Base-by-base conservation (phyloP, 2,888 invertebrate species). In the Cyclophora albipunctata region DNA sequence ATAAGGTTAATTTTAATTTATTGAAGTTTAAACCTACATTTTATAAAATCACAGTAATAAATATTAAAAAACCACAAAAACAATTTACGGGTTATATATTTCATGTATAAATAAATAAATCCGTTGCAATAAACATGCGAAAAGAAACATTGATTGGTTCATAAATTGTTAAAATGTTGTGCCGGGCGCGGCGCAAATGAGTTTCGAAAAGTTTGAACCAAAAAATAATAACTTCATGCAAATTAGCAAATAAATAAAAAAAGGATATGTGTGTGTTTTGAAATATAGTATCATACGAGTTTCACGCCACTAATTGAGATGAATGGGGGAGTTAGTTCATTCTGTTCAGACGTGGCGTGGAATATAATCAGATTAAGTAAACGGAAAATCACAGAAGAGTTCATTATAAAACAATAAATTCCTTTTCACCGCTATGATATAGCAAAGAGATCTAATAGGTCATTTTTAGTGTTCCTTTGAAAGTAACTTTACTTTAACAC, bases 91-190 rank as follows among this genome's bases (percentile, higher is more conserved):
- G 65, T 73, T 69, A 76, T 75, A 69, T 77, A 69, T 68, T 64
- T 61, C 65, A 77, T 73, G 79, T 75, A 77, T 79, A 50, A 79
- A 80, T 78, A 80, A 83, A 83, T 81, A 81, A 81, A 78, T 70
- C 71, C 68, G 73, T 72, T 68, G 68, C 73, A 80, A 84, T 81
- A 82, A 81, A 82, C 71, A 72, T 64, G 65, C 69, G 66, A 71
- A 78, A 77, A 79, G 75, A 75, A 78, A 75, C 77, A 75, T 72
- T 81, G 84, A 84, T 84, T 84, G 82, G 80, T 78, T 82, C 83
- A 83, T 84, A 85, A 84, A 84, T 85, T 84, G 82, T 78, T 78
- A 79, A 76, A 78, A 77, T 65, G 73, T 73, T 75, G 37, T 37
- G 37, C 37, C 37, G 37, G 37, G 37, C 37, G 67, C 69, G 64